These are phyloP conservation scores for Tortricodes alternella DNA, from an alignment of 2,888 invertebrate genomes.

Conservation along the genomic window DNA sequence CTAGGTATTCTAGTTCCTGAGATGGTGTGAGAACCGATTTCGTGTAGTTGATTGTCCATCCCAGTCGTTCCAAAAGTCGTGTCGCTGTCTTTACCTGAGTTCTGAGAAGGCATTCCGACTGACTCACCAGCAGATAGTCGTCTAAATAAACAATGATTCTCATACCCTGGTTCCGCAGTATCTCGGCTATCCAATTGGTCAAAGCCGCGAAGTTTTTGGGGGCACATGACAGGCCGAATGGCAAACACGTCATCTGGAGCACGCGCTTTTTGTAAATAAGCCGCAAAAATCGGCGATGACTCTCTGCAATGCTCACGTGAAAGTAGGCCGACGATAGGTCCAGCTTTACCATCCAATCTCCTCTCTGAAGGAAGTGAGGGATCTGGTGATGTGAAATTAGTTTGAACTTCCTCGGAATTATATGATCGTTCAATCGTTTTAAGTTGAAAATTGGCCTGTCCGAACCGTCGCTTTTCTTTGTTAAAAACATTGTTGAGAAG, in stretches of 20 bases:
- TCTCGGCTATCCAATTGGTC: constrained; percentile 40
- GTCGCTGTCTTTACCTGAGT: constrained; percentile 1
- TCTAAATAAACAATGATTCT: constrained; percentile 29
- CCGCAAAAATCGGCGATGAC: constrained; percentile 35
- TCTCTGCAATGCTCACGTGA: constrained; percentile 28
- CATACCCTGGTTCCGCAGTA: constrained; percentile 25
- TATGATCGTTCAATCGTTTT: constrained; percentile 32
- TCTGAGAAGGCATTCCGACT: constrained; percentile 5
- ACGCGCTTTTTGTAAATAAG: constrained; percentile 35
- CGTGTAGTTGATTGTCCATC: constrained; percentile 23
- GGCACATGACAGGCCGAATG: constrained; percentile 39
- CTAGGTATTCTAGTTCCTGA: constrained; percentile 11
- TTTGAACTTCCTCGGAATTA: constrained; percentile 24
- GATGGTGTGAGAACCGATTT: constrained; percentile 14
- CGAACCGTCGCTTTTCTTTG: constrained; percentile 25
- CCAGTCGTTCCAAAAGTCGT: constrained; percentile 7
- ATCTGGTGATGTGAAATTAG: constrained; percentile 28
- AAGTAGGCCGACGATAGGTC: constrained; percentile 33
- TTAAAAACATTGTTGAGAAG: constrained; percentile 29
- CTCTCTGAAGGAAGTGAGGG: constrained; percentile 32
- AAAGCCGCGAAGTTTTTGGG: constrained; percentile 37
- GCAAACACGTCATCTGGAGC: constrained; percentile 39
- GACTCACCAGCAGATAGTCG: constrained; percentile 30
- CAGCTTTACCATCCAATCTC: constrained; percentile 36
- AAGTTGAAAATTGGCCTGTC: constrained; percentile 37